Base-by-base conservation (phyloP, 1,140 invertebrate genomes). In the Mya arenaria region DNA sequence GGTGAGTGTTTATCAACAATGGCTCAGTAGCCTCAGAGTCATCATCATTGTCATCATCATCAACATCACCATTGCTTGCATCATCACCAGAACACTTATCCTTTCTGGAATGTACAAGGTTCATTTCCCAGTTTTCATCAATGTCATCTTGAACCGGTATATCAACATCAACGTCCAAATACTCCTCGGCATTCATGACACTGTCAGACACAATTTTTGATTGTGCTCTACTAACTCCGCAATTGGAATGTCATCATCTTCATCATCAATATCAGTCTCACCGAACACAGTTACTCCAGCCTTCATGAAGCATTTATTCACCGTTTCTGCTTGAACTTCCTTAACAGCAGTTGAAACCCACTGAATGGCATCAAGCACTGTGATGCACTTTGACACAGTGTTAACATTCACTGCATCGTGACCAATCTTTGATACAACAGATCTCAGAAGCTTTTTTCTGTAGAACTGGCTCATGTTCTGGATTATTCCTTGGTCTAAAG, bases 111-210 rank as follows among this genome's bases (percentile, higher is more conserved):
- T 73, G 34, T 17, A 73, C 39, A 10, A 73, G 17, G 19, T 73
- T 37, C 17, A 13, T 34, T 34, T 73, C 69, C 69, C 52, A 73
- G 32, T 73, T 23, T 34, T 36, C 39, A n/a, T 36, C 32, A 2
- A 73, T 28, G 34, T 73, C 69, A 30, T 73, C 69, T 56, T 73
- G 48, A 19, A 73, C 69, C 28, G 52, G 69, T 52, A 73, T 10
- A 25, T 73, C 52, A 36, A n/a, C 4, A 37, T 73, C 52, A 4
- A 37, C 32, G 36, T 28, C 25, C 15, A 48, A 48, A 68, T 30
- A 68, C 65, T 68, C 65, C 25, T 68, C 65, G n/a, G 65, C 23
- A 34, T 5, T 68, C 65, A 68, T 39, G 19, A 23, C 4, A 25
- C 25, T 23, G 4, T 68, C 34, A 68, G 44, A 8, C 6, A 8